These are phyloP conservation scores for Felis catus DNA, from an alignment of 2,113 vertebrate species.

Conservation along the genomic window DNA sequence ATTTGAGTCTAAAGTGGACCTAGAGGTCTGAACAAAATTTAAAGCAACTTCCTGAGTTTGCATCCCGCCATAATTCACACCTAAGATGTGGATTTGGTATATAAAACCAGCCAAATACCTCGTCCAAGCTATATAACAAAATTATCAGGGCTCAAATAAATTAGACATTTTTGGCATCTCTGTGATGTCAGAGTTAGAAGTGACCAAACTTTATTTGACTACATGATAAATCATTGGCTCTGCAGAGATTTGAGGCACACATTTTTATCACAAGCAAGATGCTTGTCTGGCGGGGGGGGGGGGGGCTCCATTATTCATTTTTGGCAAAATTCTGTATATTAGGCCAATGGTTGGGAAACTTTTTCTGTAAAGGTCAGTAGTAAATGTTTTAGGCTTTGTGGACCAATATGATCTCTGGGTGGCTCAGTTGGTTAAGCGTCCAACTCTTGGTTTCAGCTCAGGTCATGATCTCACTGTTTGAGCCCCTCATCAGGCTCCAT, in stretches of 20 bases:
- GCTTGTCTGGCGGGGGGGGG: not conserved
- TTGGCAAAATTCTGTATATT: not conserved
- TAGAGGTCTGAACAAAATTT: not conserved
- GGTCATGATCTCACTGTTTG: too few species aligned
- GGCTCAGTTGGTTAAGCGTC: too few species aligned
- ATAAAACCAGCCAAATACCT: not conserved
- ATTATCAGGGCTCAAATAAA: conserved; percentile 1
- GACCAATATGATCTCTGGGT: not conserved
- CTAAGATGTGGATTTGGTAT: not conserved
- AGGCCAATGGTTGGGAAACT: not conserved
- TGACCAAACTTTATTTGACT: not conserved
- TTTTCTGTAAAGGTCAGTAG: not conserved
- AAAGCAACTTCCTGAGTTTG: not conserved
- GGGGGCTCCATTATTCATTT: not conserved
- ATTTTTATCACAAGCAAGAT: not conserved
- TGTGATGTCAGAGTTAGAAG: not conserved
- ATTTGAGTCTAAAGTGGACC: not conserved
- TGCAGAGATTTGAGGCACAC: not conserved
- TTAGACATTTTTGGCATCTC: conserved; percentile 25
- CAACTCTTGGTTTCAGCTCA: too few species aligned
- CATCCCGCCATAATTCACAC: not conserved
- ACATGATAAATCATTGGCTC: not conserved
- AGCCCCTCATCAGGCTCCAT: too few species aligned
- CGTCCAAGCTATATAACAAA: not conserved
- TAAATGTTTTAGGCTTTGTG: not conserved